phyloP scores from a whole-genome alignment of 2,888 invertebrate species.

The Parnassius smintheus region DNA sequence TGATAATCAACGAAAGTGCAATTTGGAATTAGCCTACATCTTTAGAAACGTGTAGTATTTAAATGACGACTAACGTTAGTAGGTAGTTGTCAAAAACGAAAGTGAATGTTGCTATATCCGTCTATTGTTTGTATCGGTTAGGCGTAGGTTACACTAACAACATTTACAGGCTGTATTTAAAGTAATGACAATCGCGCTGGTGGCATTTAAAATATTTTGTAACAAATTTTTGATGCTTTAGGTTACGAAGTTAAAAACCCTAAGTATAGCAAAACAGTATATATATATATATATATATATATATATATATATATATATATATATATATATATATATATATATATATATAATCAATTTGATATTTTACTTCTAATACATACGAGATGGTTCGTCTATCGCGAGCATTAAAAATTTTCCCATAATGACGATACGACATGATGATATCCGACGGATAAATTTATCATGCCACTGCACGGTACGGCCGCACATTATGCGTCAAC shows the following conservation, averaged over 20 bases:
- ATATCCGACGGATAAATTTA: too few relatives aligned
- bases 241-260: slow-evolving; percentile 46
- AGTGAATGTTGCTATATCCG: slow-evolving; percentile 41
- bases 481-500: too few relatives aligned
- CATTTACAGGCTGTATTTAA: slow-evolving; percentile 44
- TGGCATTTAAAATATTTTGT: slow-evolving; percentile 64
- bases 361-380: too few relatives aligned
- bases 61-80: slow-evolving; percentile 4
- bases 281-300: too few relatives aligned
- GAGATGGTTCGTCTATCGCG: too few relatives aligned
- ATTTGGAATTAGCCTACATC: slow-evolving; percentile 3
- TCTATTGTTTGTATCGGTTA: slow-evolving; percentile 41
- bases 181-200: slow-evolving; percentile 43
- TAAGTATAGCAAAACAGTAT: too few relatives aligned
- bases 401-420: too few relatives aligned
- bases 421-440: too few relatives aligned
- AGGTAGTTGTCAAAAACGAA: slow-evolving; percentile 41
- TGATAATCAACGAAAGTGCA: slow-evolving; percentile 1
- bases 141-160: slow-evolving; percentile 50
- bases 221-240: slow-evolving; percentile 49
- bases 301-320: too few relatives aligned
- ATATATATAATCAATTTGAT: too few relatives aligned
- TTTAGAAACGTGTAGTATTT: slow-evolving; percentile 11
- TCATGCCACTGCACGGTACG: too few relatives aligned
- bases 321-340: too few relatives aligned